Evolutionary conservation across 2,113 vertebrate genomes (phyloP).

Genomic region (Machaerirhynchus nigripectus): DNA sequence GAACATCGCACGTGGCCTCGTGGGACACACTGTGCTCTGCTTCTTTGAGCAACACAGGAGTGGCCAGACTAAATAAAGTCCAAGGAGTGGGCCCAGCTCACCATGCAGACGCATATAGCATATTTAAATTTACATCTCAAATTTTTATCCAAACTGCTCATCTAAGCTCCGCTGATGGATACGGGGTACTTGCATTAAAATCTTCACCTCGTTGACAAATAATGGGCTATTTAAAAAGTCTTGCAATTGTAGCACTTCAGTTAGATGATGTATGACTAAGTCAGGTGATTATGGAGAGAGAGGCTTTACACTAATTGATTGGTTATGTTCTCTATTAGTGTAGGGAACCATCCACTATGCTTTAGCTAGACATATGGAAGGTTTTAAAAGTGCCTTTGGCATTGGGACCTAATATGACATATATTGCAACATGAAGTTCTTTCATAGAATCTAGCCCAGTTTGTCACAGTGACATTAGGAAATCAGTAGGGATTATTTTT

Average conservation of each 20-base stretch:
- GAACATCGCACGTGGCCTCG: rapidly evolving
- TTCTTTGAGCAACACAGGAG: not conserved
- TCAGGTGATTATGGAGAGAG: not conserved
- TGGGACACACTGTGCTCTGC: not conserved
- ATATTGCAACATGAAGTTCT: not conserved
- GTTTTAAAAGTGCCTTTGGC: not conserved
- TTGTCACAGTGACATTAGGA: not conserved
- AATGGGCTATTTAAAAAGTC: not conserved
- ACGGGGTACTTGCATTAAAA: not conserved
- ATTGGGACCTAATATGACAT: not conserved
- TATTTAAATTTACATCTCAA: not conserved
- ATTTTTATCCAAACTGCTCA: not conserved
- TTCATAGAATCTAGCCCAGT: not conserved
- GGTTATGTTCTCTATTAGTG: not conserved
- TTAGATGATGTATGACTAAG: not conserved
- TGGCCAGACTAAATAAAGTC: not conserved
- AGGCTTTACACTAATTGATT: constrained; percentile 3
- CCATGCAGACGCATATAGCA: not conserved
- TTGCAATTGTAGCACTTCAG: not conserved
- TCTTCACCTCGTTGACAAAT: not conserved
- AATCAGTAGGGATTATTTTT: not conserved
- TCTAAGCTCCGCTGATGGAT: not conserved
- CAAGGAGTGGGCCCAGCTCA: not conserved
- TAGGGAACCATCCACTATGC: not conserved
- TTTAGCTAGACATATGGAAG: not conserved